phyloP scores from a whole-genome alignment of 2,113 vertebrate species.

The Atrichornis clamosus region DNA sequence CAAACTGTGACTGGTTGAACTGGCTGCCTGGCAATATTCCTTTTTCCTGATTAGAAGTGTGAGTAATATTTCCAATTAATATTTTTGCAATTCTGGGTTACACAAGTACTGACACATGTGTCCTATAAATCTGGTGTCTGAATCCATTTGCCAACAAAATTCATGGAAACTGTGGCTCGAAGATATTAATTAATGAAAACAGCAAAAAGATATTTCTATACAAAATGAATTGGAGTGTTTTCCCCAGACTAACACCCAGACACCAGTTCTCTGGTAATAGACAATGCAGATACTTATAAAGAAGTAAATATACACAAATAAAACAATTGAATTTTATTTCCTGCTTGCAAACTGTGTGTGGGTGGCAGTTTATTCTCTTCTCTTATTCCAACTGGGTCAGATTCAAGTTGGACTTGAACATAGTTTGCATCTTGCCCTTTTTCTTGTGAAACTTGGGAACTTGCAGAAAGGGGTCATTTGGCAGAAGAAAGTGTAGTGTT shows the following conservation, averaged over 20 bases:
- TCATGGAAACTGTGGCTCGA: neutral
- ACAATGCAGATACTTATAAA: conserved; percentile 11
- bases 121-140: neutral
- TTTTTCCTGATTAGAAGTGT: neutral
- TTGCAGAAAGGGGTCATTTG: conserved; percentile 7
- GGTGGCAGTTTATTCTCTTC: conserved; percentile 29
- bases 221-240: neutral
- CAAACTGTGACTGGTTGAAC: neutral
- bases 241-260: neutral
- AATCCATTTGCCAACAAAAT: neutral
- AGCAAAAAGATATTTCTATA: neutral
- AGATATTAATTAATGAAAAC: neutral
- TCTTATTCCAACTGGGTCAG: neutral
- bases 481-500: neutral
- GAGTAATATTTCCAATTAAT: neutral
- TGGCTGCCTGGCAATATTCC: neutral
- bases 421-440: neutral
- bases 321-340: conserved; percentile 36
- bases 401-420: conserved; percentile 2
- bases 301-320: conserved; percentile 34
- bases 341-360: neutral
- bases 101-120: neutral
- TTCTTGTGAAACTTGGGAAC: conserved; percentile 13
- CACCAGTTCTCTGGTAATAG: neutral
- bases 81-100: neutral